These are phyloP conservation scores for Neolamprologus cancellatus DNA, from an alignment of 2,113 vertebrate genomes.

Conservation along the genomic window DNA sequence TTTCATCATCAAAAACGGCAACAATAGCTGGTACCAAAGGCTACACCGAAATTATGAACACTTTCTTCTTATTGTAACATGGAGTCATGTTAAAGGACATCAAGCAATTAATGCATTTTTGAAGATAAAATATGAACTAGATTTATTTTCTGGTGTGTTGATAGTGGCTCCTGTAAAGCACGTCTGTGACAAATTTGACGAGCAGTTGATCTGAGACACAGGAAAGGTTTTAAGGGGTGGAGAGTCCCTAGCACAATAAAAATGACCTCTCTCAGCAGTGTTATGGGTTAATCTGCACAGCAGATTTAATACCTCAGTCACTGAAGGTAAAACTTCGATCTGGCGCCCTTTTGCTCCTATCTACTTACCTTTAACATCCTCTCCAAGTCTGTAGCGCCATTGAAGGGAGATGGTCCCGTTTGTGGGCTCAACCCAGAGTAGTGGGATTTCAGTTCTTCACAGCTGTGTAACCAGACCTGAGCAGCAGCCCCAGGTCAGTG, in stretches of 20 bases:
- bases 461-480: slow-evolving; percentile 20
- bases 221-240: fast-evolving
- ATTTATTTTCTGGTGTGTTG: neutral
- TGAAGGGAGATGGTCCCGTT: neutral
- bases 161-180: fast-evolving
- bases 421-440: neutral
- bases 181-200: neutral
- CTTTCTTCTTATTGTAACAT: neutral
- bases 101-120: neutral
- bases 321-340: fast-evolving
- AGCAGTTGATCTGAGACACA: neutral
- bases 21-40: fast-evolving
- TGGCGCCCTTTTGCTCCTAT: neutral
- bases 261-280: fast-evolving
- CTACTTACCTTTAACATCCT: slow-evolving; percentile 46
- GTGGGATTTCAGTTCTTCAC: slow-evolving; percentile 7
- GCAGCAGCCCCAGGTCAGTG: neutral
- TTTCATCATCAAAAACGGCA: fast-evolving
- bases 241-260: neutral
- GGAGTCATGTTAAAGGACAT: neutral
- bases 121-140: neutral
- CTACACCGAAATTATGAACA: fast-evolving
- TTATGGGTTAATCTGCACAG: neutral
- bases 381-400: neutral
- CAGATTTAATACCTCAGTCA: fast-evolving